Evolutionary conservation across 23 tunicate species (phyloP).

Genomic region (Trididemnum clinides): DNA sequence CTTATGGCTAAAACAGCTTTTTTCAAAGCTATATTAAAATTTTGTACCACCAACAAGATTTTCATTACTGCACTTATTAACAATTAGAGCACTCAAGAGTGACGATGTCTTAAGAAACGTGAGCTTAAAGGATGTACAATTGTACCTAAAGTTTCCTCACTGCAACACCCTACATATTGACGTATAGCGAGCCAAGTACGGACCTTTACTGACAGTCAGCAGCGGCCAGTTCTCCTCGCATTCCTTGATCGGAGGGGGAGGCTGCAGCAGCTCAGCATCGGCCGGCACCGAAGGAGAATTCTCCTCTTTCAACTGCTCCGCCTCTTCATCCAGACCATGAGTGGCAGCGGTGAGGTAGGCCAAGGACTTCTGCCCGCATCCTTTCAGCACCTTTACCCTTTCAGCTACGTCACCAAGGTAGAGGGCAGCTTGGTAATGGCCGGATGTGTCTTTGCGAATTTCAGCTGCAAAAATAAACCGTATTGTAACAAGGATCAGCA

Average conservation of each 20-base stretch:
- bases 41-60: too few species aligned
- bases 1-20: too few species aligned
- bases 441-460: slow-evolving; percentile 91
- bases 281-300: slow-evolving; percentile 60
- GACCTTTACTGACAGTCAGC: slow-evolving; percentile 92
- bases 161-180: too few species aligned
- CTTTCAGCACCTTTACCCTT: slow-evolving; percentile 76
- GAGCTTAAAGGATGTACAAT: too few species aligned
- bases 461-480: slow-evolving; percentile 72
- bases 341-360: slow-evolving; percentile 99
- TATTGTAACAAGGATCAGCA: too few species aligned
- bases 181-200: background rate
- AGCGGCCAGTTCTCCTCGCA: slow-evolving; percentile 97
- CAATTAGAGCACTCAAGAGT: too few species aligned
- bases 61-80: too few species aligned
- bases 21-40: too few species aligned
- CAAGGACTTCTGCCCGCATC: slow-evolving; percentile 89
- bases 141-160: too few species aligned
- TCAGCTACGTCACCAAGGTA: slow-evolving; percentile 96
- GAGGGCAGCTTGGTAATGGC: slow-evolving; percentile 93
- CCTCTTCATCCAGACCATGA: slow-evolving; percentile 85
- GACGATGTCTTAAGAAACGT: too few species aligned
- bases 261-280: slow-evolving; percentile 82
- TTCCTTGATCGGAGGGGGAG: slow-evolving; percentile 84
- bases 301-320: slow-evolving; percentile 78